Evolutionary conservation across 1,140 invertebrate genomes (phyloP).

Genomic region (Agrypnia vestita): DNA sequence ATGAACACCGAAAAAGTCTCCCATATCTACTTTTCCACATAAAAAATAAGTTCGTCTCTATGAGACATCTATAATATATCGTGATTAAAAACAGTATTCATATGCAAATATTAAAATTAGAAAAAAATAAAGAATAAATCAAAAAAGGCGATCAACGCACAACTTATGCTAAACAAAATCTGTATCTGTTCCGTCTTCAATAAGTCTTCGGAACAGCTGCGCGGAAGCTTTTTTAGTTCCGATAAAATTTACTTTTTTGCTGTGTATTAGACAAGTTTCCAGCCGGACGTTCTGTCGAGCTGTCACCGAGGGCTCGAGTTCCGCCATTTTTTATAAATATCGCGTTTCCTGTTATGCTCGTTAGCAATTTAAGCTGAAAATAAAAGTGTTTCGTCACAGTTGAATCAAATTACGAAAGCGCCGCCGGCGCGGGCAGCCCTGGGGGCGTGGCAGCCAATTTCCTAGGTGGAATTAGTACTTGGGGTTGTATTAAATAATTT

Average conservation of each 20-base stretch:
- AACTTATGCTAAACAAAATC: conserved; percentile 6
- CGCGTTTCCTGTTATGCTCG: background rate
- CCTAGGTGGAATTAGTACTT: no score
- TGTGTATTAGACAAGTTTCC: background rate
- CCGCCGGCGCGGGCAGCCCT: background rate
- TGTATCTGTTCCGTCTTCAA: conserved; percentile 10
- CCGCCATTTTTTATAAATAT: background rate
- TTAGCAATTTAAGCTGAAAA: no score
- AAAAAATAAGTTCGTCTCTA: no score
- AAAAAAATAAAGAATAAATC: no score
- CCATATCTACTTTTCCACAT: no score
- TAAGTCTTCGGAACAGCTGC: conserved; percentile 8
- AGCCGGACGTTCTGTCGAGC: background rate
- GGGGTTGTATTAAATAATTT: no score
- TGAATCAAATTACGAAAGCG: background rate
- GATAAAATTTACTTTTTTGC: background rate
- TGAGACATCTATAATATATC: no score
- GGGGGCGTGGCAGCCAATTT: no score
- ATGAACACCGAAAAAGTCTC: no score
- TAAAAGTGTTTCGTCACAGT: no score
- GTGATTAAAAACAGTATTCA: no score
- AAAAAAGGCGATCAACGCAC: background rate
- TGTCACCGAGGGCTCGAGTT: background rate
- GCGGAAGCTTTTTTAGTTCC: background rate
- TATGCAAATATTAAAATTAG: no score